Evolutionary conservation across 64 coral and sea anemone genomes (phyloP).

Genomic region (Actinia tenebrosa): DNA sequence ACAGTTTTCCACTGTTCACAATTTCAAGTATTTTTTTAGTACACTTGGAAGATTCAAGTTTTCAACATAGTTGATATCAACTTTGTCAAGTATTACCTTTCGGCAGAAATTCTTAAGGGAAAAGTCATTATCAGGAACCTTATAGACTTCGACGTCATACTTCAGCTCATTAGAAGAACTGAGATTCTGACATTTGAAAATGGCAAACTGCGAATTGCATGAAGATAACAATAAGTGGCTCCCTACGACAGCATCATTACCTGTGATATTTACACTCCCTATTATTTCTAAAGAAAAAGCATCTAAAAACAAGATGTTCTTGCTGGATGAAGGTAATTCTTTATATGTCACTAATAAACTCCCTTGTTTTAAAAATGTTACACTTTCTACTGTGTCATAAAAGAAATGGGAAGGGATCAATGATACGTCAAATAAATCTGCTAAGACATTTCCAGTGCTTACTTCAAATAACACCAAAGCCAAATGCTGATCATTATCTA

Average conservation of each 20-base stretch:
- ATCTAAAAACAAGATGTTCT: neutral
- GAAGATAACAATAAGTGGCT: neutral
- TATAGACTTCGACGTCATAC: conserved; percentile 1
- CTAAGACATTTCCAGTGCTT: neutral
- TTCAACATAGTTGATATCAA: neutral
- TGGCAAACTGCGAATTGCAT: neutral
- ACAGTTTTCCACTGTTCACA: neutral
- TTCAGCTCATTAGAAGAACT: neutral
- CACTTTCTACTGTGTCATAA: neutral
- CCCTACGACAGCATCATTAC: neutral
- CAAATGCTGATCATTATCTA: neutral
- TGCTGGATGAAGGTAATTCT: neutral
- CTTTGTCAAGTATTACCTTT: neutral
- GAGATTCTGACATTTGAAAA: neutral
- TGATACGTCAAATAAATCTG: neutral
- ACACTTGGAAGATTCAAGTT: neutral
- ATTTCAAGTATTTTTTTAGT: neutral
- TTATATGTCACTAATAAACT: neutral
- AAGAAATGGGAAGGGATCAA: neutral
- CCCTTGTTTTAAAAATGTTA: neutral
- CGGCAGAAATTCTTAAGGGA: neutral
- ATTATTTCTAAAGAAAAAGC: neutral
- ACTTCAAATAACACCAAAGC: neutral
- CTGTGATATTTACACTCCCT: neutral
- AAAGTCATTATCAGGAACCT: neutral